Evolutionary conservation across 2,888 invertebrate species (phyloP).

Genomic region (Parnassius mnemosyne): DNA sequence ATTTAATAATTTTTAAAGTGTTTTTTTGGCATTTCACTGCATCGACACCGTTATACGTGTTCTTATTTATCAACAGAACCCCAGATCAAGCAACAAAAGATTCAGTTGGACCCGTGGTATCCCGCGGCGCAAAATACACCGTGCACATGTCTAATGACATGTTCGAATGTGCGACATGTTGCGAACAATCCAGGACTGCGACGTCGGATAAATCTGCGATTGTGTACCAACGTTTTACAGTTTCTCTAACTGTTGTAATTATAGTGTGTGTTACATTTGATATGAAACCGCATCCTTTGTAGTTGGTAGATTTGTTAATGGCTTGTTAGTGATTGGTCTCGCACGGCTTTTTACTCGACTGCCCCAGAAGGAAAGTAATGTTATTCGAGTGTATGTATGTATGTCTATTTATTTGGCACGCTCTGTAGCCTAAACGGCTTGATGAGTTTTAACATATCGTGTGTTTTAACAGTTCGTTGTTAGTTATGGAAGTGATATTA

Average conservation of each 20-base stretch:
- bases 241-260: constrained; percentile 13
- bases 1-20: too few species aligned
- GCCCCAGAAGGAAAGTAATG: too few species aligned
- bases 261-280: constrained; percentile 19
- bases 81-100: constrained; percentile 38
- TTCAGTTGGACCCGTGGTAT: constrained; percentile 38
- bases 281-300: constrained; percentile 12
- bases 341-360: too few species aligned
- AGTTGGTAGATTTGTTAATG: background rate
- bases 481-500: too few species aligned
- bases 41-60: too few species aligned
- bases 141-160: constrained; percentile 45
- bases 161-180: constrained; percentile 29
- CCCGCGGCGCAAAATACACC: constrained; percentile 49
- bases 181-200: constrained; percentile 32
- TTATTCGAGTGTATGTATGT: too few species aligned
- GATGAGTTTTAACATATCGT: too few species aligned
- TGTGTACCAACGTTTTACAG: background rate
- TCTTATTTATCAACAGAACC: constrained; percentile 24
- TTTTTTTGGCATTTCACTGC: too few species aligned
- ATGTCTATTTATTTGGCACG: too few species aligned
- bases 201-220: constrained; percentile 11
- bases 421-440: too few species aligned
- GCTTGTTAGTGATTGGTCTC: background rate
- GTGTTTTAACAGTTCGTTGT: too few species aligned